Evolutionary conservation across 2,113 vertebrate species (phyloP).

Genomic region (Elaphurus davidianus): DNA sequence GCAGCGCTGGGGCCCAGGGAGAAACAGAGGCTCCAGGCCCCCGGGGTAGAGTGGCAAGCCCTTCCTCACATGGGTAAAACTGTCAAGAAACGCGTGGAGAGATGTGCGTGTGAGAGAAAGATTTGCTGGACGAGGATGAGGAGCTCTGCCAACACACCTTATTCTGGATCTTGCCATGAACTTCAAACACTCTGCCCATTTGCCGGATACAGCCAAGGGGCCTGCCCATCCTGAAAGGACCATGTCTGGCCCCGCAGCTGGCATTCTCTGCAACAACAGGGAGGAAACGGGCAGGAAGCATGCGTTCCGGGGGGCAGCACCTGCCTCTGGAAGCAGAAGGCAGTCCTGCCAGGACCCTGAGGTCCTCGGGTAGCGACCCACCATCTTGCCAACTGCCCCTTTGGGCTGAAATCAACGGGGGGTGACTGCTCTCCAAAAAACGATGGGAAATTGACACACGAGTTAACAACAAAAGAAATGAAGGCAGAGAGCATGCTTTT

Average conservation of each 20-base stretch:
- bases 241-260: rapidly evolving
- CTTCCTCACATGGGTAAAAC: background rate
- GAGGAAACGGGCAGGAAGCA: background rate
- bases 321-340: background rate
- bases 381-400: background rate
- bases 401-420: background rate
- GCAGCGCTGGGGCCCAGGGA: background rate
- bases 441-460: background rate
- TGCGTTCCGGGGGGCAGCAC: rapidly evolving
- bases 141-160: background rate
- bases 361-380: background rate
- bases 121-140: background rate
- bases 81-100: background rate
- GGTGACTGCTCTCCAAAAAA: background rate
- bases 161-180: background rate
- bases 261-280: background rate
- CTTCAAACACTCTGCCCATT: background rate
- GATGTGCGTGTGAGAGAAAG: background rate
- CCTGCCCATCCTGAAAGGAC: rapidly evolving
- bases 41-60: background rate
- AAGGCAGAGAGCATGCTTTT: background rate
- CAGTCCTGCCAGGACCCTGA: rapidly evolving
- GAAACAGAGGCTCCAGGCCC: background rate
- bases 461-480: background rate
- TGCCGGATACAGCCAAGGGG: background rate